phyloP scores from a whole-genome alignment of 1,140 invertebrate genomes.

The Heliconius himera region DNA sequence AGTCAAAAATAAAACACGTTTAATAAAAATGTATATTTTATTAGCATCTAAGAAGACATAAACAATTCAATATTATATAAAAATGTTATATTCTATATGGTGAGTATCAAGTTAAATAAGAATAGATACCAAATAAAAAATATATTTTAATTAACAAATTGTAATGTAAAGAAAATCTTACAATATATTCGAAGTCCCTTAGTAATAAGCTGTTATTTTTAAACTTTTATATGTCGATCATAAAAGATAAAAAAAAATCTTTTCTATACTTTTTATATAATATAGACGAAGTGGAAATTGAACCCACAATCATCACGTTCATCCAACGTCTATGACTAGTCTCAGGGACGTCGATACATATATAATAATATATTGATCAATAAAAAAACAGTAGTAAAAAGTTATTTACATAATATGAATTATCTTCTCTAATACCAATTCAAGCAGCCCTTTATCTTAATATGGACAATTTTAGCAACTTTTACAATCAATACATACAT shows the following conservation, averaged over 20 bases:
- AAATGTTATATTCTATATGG: not conserved
- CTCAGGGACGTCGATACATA: too few species aligned
- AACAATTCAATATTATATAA: not conserved
- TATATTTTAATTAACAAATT: not conserved
- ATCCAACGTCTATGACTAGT: too few species aligned
- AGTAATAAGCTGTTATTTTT: too few species aligned
- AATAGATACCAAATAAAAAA: not conserved
- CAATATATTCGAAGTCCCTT: too few species aligned
- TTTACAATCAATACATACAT: not conserved
- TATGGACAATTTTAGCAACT: not conserved
- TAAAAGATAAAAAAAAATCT: too few species aligned
- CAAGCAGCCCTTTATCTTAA: not conserved
- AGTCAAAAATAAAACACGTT: not conserved
- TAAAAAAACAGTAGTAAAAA: not conserved
- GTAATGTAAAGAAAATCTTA: not conserved
- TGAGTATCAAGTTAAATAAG: not conserved
- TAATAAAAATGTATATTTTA: constrained; percentile 1
- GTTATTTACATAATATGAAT: not conserved
- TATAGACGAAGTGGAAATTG: too few species aligned
- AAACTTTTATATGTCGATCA: too few species aligned
- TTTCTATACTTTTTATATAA: too few species aligned
- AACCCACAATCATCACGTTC: too few species aligned
- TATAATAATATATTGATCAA: not conserved
- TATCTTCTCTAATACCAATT: not conserved
- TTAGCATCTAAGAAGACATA: not conserved